Evolutionary conservation across 2,113 vertebrate genomes (phyloP).

Genomic region (Bungarus multicinctus): DNA sequence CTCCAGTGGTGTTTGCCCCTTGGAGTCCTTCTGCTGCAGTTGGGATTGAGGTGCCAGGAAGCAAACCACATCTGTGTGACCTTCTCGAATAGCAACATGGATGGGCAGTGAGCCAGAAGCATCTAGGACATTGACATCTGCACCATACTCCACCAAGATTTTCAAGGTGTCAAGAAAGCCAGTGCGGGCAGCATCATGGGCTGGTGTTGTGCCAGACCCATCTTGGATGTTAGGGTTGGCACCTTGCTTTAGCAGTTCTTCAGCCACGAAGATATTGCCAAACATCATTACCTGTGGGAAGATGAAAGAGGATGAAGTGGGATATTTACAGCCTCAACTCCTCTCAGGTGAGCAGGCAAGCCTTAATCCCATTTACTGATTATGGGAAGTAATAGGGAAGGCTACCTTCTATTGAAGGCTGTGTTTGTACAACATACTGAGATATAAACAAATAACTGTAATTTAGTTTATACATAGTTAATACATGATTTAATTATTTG

Average conservation of each 20-base stretch:
- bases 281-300: conserved; percentile 88
- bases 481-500: neutral
- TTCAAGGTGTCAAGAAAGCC: conserved; percentile 85
- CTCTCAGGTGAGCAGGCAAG: neutral
- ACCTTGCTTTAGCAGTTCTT: conserved; percentile 82
- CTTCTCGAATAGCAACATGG: conserved; percentile 80
- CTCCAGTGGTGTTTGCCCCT: conserved; percentile 77
- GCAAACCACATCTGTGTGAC: conserved; percentile 74
- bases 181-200: conserved; percentile 83
- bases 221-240: conserved; percentile 86
- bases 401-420: neutral
- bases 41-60: conserved; percentile 78
- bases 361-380: neutral
- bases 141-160: conserved; percentile 79
- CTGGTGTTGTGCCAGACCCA: conserved; percentile 72
- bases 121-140: conserved; percentile 78
- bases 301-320: neutral
- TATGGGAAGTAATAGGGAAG: too few relatives aligned
- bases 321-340: neutral
- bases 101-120: conserved; percentile 77
- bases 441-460: neutral
- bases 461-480: neutral
- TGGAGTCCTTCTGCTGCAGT: conserved; percentile 73
- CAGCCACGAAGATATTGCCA: conserved; percentile 76
- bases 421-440: neutral